A percentile compares a stretch with the other conserved stretches of the same genome.
phyloP scores from a whole-genome alignment of 1,140 invertebrate genomes.

The Bombus affinis region DNA sequence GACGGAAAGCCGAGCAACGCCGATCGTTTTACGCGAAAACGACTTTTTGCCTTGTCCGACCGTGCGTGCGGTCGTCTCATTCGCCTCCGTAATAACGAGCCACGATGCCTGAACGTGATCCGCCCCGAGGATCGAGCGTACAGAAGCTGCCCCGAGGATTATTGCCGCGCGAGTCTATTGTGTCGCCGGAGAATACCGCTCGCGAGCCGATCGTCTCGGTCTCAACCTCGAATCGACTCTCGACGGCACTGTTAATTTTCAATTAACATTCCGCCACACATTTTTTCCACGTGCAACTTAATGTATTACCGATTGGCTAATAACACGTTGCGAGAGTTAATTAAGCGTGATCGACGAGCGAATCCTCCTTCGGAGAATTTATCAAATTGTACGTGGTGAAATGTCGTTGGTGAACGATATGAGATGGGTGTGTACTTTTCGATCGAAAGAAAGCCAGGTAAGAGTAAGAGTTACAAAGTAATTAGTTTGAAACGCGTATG shows the following conservation, averaged over 20 bases:
- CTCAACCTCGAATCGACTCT: conserved; percentile 22
- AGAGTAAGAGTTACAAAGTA: too few relatives aligned
- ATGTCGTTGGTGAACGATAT: neutral
- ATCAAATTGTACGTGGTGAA: neutral
- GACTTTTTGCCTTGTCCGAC: conserved; percentile 60
- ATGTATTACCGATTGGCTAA: conserved; percentile 26
- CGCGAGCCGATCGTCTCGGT: conserved; percentile 5
- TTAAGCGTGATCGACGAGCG: conserved; percentile 36
- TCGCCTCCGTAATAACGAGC: conserved; percentile 66
- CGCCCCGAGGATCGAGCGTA: conserved; percentile 44
- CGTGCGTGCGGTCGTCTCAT: conserved; percentile 63
- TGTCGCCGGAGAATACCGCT: conserved; percentile 29
- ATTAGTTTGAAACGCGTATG: too few relatives aligned
- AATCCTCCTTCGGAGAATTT: neutral
- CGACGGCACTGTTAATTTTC: conserved; percentile 56
- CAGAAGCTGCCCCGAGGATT: conserved; percentile 61
- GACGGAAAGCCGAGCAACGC: conserved; percentile 72
- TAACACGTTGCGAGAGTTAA: conserved; percentile 31
- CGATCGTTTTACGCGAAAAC: conserved; percentile 73
- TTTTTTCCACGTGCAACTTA: neutral
- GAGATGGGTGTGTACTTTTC: neutral
- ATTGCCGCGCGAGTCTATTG: conserved; percentile 55
- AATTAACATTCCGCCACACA: conserved; percentile 53
- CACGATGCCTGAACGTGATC: conserved; percentile 31
- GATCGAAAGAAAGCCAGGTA: neutral